These are phyloP conservation scores for Parthenolecanium corni DNA, from an alignment of 2,888 invertebrate genomes.

Conservation along the genomic window DNA sequence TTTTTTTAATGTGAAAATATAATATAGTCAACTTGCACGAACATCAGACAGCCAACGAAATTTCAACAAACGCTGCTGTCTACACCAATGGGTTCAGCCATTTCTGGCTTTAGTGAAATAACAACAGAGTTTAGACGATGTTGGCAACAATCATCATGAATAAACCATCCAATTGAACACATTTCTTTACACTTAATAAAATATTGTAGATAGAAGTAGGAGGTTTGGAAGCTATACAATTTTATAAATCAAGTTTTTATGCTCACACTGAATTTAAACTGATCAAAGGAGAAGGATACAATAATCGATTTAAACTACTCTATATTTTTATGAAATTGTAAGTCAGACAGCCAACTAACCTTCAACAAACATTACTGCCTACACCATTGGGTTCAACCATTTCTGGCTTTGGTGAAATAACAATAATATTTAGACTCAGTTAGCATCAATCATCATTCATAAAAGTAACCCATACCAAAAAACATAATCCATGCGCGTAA, in stretches of 20 bases:
- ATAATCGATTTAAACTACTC: no score
- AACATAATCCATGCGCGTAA: no score
- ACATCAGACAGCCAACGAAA: constrained; percentile 10
- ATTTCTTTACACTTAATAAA: background rate
- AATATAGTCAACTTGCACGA: no score
- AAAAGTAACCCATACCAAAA: no score
- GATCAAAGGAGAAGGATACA: no score
- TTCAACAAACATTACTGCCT: constrained; percentile 30
- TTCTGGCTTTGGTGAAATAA: constrained; percentile 36
- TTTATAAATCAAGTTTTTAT: background rate
- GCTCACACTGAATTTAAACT: background rate
- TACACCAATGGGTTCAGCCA: constrained; percentile 42
- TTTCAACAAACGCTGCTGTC: constrained; percentile 28
- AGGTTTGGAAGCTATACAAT: background rate
- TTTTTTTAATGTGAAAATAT: no score
- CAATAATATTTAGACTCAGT: constrained; percentile 2
- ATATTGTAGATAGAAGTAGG: background rate
- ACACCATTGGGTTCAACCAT: constrained; percentile 43
- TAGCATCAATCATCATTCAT: background rate
- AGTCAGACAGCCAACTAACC: constrained; percentile 1
- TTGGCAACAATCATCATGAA: no score
- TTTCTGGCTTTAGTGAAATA: constrained; percentile 37
- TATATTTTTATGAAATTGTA: no score
- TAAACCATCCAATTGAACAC: background rate
- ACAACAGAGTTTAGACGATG: constrained; percentile 9